Evolutionary conservation across 2,113 vertebrate genomes (phyloP), one percentile per base, ranked within the genome.

Genomic region (Ploceus nigricollis): DNA sequence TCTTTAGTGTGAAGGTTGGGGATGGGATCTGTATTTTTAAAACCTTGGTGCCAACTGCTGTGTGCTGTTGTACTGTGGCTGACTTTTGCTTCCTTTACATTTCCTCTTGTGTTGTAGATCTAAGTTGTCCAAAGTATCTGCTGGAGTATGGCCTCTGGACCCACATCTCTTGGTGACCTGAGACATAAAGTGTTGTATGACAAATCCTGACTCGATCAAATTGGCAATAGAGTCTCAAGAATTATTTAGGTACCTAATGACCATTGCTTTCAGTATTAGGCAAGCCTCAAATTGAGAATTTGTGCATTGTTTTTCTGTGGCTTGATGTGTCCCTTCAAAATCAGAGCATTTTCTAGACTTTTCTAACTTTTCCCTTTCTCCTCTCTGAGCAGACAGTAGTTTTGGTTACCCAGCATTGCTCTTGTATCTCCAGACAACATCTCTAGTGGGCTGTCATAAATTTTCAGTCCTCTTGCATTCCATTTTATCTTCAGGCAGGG

Each of bases 1-100:
- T 81, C 88, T 97, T 94, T 89, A 92, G 76, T 56, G 80, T 48
- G 66, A 83, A 90, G 85, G 76, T 33, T 94, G 80, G 39, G 56
- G 71, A 64, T 90, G 40, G 60, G 80, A 92, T 90, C 76, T 83
- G 48, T 93, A 92, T 94, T 96, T 96, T 96, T 87, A 96, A 96
- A 94, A 81, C 57, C 60, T 71, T 31, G 31, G 56, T 84, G 77
- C 88, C 80, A 90, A 42, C 88, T 57, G 79, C 94, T 93, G 90
- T 79, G 82, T 79, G 69, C 92, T 95, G 92, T 68, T 93, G 85
- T 50, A 90, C 64, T 27, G 75, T 33, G 71, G 40, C 35, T 95
- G 79, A 83, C 76, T 95, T 91, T 82, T 60, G 51, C 79, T 47
- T 90, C 48, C 31, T 53, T 94, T 85, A 42, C 8, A 66, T 84